Evolutionary conservation across 2,113 vertebrate genomes (phyloP), one percentile per base, ranked within the genome.

Genomic region (Gambusia holbrooki): DNA sequence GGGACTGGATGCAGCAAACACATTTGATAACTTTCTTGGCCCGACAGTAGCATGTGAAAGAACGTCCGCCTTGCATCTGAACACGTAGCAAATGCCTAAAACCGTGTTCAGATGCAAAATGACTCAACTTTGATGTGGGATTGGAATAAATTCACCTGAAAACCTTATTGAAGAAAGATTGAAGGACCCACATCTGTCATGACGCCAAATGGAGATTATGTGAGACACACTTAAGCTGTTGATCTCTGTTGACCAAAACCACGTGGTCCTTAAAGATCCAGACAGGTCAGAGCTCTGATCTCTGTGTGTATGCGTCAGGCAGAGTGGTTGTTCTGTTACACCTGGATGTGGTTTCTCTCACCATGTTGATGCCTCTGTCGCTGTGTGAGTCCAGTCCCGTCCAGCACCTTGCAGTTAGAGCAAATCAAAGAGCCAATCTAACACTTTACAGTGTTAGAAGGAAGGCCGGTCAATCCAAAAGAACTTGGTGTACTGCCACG

Each of bases 321-420:
- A 64, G 61, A 40, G 27, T 5, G 29, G 64, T 32, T 61, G 67
- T 66, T 62, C 66, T 83, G 75, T 91, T 82, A 9, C 92, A 89
- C 84, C 76, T 69, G 40, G 79, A 32, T 0, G 84, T 28, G 29
- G 63, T 74, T 92, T 92, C 71, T 90, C 54, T 79, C 90, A 86
- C 79, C 3, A 27, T 79, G 87, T 88, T 19, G 70, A 64, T 82
- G 88, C 81, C 76, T 90, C 84, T 79, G 61, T 77, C 74, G 27
- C 65, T 3, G 45, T 48, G 5, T 45, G 62, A 5, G 73, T 70
- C 75, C 60, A 4, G 73, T 70, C 73, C 71, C 71, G 66, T 12
- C 6, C 81, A 66, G 68, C 79, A 66, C 79, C 78, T 83, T 76
- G 65, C 62, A 80, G 87, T 67, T 12, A 48, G 32, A 65, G n/a